Evolutionary conservation across 2,797 vertebrate genomes (phyloP).

Genomic region (Poeciliopsis infans): DNA sequence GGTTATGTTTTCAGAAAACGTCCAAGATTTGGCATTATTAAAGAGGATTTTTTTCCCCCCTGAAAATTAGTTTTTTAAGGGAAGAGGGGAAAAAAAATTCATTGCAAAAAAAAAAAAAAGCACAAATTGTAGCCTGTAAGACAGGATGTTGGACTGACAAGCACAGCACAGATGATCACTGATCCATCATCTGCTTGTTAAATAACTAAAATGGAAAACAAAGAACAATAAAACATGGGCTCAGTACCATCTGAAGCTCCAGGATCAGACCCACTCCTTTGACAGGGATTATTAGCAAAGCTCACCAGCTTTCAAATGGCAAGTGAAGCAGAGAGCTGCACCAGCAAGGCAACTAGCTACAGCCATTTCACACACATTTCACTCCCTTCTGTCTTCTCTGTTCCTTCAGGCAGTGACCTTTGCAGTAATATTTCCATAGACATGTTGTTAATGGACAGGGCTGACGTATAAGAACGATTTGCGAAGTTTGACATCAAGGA

Average conservation of each 20-base stretch:
- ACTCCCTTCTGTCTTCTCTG: slow-evolving; percentile 55
- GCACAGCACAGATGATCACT: slow-evolving; percentile 70
- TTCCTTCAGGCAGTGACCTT: slow-evolving; percentile 80
- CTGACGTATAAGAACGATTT: slow-evolving; percentile 73
- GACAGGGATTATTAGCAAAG: slow-evolving; percentile 74
- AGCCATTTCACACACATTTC: slow-evolving; percentile 70
- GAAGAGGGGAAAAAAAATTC: not conserved
- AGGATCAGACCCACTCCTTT: slow-evolving; percentile 77
- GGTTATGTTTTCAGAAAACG: slow-evolving; percentile 7
- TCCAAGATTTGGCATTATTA: slow-evolving; percentile 17
- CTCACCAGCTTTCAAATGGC: slow-evolving; percentile 82
- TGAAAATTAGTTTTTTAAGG: slow-evolving; percentile 30
- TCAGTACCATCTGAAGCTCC: slow-evolving; percentile 65
- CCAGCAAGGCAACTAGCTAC: slow-evolving; percentile 55
- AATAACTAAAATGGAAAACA: slow-evolving; percentile 83
- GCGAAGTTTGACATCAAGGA: slow-evolving; percentile 64
- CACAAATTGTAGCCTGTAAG: slow-evolving; percentile 18
- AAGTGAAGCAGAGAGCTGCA: slow-evolving; percentile 70
- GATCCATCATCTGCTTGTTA: slow-evolving; percentile 84
- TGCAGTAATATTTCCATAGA: slow-evolving; percentile 80
- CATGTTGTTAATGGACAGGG: slow-evolving; percentile 78
- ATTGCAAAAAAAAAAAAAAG: not conserved
- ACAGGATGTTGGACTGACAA: slow-evolving; percentile 42
- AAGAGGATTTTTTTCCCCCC: slow-evolving; percentile 19
- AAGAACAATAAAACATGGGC: slow-evolving; percentile 81